These are phyloP conservation scores for Lophius piscatorius DNA, from an alignment of 2,113 vertebrate species.

Conservation along the genomic window DNA sequence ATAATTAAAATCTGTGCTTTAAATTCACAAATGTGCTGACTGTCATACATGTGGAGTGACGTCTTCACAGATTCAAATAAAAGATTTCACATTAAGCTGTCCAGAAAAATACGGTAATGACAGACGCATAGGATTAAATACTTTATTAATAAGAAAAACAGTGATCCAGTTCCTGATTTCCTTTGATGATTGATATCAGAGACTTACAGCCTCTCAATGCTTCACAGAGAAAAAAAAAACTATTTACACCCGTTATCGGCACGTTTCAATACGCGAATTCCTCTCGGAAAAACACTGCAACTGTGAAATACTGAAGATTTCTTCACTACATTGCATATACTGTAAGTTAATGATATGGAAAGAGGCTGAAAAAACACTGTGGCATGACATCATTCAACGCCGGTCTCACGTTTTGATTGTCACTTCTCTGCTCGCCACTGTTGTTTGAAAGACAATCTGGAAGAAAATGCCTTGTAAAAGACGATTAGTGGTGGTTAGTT, in stretches of 20 bases:
- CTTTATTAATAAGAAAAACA: conserved; percentile 65
- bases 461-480: too few relatives aligned
- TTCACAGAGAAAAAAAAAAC: conserved; percentile 11
- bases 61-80: neutral
- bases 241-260: conserved; percentile 17
- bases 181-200: conserved; percentile 17
- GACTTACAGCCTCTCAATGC: conserved; percentile 20
- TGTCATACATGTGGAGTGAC: too few relatives aligned
- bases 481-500: too few relatives aligned
- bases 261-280: neutral
- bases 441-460: too few relatives aligned
- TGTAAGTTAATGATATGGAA: too few relatives aligned
- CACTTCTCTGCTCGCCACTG: conserved; percentile 17
- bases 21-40: too few relatives aligned
- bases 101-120: neutral
- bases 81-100: too few relatives aligned
- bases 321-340: too few relatives aligned
- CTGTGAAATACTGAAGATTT: conserved; percentile 8
- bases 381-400: conserved; percentile 10
- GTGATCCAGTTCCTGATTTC: conserved; percentile 34
- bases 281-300: conserved; percentile 20
- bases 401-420: conserved; percentile 47
- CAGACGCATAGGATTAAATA: conserved; percentile 25
- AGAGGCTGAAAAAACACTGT: neutral
- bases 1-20: neutral